Conservation (phyloP, 2,888 invertebrate species). For the Scelioninae gen. 2 region DNA sequence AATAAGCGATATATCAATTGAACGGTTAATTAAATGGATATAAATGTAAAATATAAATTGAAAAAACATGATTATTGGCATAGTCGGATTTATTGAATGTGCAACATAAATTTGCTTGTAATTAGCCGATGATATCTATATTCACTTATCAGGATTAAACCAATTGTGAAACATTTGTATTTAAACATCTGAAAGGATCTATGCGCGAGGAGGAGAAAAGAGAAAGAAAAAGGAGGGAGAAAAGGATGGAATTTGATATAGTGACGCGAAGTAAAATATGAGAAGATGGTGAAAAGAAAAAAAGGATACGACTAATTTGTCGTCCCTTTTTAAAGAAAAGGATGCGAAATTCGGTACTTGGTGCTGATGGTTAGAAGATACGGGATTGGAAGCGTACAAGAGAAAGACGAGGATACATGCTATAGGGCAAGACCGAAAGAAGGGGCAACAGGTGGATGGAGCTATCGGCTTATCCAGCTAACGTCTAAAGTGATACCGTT, state of each 20-base stretch:
- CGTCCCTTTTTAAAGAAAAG: slow-evolving; percentile 42
- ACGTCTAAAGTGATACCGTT: slow-evolving; percentile 73
- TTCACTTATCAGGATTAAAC: slow-evolving; percentile 24
- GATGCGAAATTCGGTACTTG: slow-evolving; percentile 44
- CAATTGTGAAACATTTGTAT: slow-evolving; percentile 25
- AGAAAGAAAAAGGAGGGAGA: slow-evolving; percentile 1
- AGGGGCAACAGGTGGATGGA: slow-evolving; percentile 75
- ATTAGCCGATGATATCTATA: slow-evolving; percentile 15
- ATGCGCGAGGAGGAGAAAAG: too few relatives aligned
- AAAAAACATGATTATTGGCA: too few relatives aligned
- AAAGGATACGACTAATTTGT: slow-evolving; percentile 54
- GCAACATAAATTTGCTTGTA: too few relatives aligned
- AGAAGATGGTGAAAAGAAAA: slow-evolving; percentile 40
- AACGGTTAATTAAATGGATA: too few relatives aligned
- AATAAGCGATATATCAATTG: too few relatives aligned
- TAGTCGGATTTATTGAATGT: too few relatives aligned
- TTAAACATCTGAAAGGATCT: slow-evolving; percentile 10
- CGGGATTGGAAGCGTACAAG: slow-evolving; percentile 52
- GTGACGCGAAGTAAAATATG: slow-evolving; percentile 33
- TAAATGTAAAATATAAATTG: too few relatives aligned
- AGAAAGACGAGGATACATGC: slow-evolving; percentile 57
- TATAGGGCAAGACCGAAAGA: slow-evolving; percentile 66
- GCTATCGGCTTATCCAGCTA: slow-evolving; percentile 75
- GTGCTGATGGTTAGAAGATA: slow-evolving; percentile 59
- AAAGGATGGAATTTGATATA: slow-evolving; percentile 29